Base-by-base conservation (phyloP, 2,797 vertebrate species). In the Selene dorsalis region DNA sequence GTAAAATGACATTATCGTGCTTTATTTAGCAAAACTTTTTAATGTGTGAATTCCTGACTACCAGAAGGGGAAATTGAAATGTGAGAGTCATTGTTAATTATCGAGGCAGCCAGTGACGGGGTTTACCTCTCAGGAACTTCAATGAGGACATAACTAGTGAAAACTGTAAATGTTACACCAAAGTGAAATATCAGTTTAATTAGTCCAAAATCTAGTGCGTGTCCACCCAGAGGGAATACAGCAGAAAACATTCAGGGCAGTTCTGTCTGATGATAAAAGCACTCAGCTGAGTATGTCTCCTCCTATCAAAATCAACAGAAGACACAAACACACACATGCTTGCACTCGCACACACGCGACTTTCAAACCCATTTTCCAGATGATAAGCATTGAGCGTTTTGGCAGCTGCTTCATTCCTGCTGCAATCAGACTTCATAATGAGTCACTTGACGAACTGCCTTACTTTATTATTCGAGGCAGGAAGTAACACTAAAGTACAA, bases 111-210 rank as follows among this genome's bases (percentile, higher is more conserved):
- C 52, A 16, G 35, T 62, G 52, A 58, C 20, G 68, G 5, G 4
- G 16, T 58, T 79, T 62, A 80, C 57, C 58, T 84, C 61, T 71
- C 53, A 67, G n/a, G 45, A 82, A 71, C 39, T 24, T 59, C 17
- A 80, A 74, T 30, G 50, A 78, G 35, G 39, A 66, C 17, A 32
- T 43, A 70, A 71, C 20, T 56, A 2, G 6, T 69, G 30, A 71
- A 83, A 82, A 84, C 30, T 32, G 52, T 73, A 75, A 86, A 83
- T 77, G 64, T 60, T 70, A 50, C 56, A 64, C 41, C 1, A 28
- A 73, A 77, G 64, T 84, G 45, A 89, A 85, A 84, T 85, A 89
- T 86, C 77, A 69, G 71, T 84, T 80, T 69, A 88, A 91, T 90
- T 80, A 78, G 70, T 83, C 2, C 41, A 82, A 77, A 85, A 72